phyloP scores from a whole-genome alignment of 2,888 invertebrate species.

The Punctoribates punctum region DNA sequence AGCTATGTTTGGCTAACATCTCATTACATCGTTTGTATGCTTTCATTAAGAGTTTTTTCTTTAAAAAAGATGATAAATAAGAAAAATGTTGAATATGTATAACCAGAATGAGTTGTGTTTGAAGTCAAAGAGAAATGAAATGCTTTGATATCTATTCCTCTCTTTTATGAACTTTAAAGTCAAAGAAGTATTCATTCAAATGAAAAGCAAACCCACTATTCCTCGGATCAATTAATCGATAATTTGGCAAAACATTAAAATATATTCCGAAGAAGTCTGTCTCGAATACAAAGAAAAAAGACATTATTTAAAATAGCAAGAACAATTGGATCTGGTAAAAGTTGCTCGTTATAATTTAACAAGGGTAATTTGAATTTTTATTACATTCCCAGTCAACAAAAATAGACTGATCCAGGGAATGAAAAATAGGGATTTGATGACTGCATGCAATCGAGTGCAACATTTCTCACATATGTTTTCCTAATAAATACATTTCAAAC shows the following conservation, averaged over 20 bases:
- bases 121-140: not conserved
- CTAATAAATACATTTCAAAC: too few species aligned
- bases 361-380: too few species aligned
- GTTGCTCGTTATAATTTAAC: too few species aligned
- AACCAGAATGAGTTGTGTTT: not conserved
- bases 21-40: slow-evolving; percentile 12
- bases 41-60: not conserved
- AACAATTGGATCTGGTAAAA: too few species aligned
- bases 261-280: too few species aligned
- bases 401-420: too few species aligned
- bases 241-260: not conserved
- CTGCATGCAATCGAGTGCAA: too few species aligned
- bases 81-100: not conserved
- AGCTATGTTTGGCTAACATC: slow-evolving; percentile 22
- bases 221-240: not conserved
- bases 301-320: too few species aligned
- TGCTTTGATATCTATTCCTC: not conserved
- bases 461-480: too few species aligned
- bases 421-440: too few species aligned
- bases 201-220: not conserved
- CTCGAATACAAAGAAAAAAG: too few species aligned
- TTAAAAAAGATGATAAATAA: not conserved
- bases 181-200: not conserved
- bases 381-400: too few species aligned
- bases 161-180: not conserved